These are phyloP conservation scores for Morbakka virulenta DNA, from an alignment of 30 jellyfish, hydroid and myxozoan species.

Conservation along the genomic window DNA sequence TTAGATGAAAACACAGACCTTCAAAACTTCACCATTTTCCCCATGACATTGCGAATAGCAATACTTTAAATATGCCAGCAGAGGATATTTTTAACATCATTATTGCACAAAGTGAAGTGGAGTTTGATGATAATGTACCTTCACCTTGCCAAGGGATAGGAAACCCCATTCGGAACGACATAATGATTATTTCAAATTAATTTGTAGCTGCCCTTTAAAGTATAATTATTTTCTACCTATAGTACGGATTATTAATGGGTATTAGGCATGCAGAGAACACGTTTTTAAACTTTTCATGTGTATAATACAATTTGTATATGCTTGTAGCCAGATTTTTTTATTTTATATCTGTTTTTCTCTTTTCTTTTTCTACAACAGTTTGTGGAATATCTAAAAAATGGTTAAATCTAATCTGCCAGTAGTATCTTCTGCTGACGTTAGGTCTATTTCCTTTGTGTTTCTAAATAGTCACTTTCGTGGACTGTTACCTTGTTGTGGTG, in stretches of 20 bases:
- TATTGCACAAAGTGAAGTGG: not conserved
- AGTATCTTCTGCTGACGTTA: no score
- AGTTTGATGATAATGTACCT: not conserved
- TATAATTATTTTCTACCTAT: no score
- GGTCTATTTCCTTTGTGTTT: not conserved
- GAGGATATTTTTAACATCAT: not conserved
- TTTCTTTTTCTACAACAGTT: not conserved
- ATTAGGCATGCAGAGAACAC: no score
- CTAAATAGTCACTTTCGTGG: conserved; percentile 2
- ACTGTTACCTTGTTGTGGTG: conserved; percentile 6
- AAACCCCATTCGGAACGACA: not conserved
- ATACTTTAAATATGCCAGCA: not conserved
- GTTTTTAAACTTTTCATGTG: no score
- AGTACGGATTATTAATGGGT: no score
- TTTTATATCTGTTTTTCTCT: not conserved
- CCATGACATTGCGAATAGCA: not conserved
- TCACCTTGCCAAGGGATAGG: not conserved
- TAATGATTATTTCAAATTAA: no score
- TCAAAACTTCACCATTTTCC: not conserved
- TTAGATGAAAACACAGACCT: not conserved
- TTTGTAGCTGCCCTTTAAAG: no score
- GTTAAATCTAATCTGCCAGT: no score
- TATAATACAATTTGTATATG: not conserved
- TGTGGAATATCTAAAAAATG: no score
- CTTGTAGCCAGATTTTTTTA: not conserved